Evolutionary conservation across 2,113 vertebrate genomes (phyloP).

Genomic region (Megaleporinus macrocephalus): DNA sequence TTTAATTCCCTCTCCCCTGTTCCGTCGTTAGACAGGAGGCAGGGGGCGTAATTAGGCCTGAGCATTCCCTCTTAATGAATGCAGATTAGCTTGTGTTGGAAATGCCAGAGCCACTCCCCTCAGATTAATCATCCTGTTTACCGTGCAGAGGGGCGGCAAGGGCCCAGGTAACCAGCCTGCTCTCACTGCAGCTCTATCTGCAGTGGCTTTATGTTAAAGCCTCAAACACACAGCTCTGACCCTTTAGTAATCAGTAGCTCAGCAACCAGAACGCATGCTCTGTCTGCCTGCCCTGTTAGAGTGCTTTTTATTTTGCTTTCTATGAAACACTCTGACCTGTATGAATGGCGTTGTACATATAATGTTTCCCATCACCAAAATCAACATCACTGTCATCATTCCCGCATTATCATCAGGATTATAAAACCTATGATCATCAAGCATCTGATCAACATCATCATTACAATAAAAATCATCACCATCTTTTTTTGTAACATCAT

Average conservation of each 20-base stretch:
- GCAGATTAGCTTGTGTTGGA: conserved; percentile 42
- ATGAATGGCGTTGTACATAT: no score
- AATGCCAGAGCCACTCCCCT: conserved; percentile 48
- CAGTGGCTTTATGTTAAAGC: no score
- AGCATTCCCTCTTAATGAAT: conserved; percentile 31
- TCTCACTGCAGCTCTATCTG: not conserved
- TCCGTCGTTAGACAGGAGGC: conserved; percentile 20
- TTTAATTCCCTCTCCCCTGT: conserved; percentile 13
- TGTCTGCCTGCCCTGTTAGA: no score
- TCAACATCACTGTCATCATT: not conserved
- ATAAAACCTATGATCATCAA: not conserved
- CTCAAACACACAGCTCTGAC: not conserved
- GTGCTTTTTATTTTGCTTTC: no score
- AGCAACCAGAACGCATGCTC: no score
- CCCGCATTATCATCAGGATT: not conserved
- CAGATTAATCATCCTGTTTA: conserved; percentile 44
- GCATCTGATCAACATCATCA: not conserved
- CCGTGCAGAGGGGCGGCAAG: not conserved
- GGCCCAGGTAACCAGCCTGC: not conserved
- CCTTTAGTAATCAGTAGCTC: not conserved
- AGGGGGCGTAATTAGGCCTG: conserved; percentile 31
- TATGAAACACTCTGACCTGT: no score
- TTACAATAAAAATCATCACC: not conserved
- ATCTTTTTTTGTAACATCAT: no score
- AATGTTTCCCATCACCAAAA: not conserved